Evolutionary conservation across 2,113 vertebrate species (phyloP).

Genomic region (Odocoileus hemionus): DNA sequence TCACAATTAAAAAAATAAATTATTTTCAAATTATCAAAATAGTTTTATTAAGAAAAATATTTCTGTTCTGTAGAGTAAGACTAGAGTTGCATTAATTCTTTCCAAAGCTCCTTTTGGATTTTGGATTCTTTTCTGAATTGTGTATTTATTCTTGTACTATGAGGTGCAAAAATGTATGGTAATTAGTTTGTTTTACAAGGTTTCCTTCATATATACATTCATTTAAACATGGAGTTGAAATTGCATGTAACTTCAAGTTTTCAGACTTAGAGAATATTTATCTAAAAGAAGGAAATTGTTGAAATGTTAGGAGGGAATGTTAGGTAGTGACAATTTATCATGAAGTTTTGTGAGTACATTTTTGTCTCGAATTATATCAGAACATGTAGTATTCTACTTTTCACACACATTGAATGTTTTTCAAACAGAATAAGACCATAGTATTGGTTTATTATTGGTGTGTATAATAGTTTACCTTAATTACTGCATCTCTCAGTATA

Average conservation of each 20-base stretch:
- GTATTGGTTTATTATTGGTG: slow-evolving; percentile 69
- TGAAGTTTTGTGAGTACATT: not conserved
- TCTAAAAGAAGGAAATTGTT: not conserved
- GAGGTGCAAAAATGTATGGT: not conserved
- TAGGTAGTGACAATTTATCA: not conserved
- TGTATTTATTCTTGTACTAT: not conserved
- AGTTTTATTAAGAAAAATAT: not conserved
- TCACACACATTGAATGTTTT: not conserved
- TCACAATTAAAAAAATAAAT: not conserved
- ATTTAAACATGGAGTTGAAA: not conserved
- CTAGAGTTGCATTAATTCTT: not conserved
- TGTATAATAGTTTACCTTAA: slow-evolving; percentile 74
- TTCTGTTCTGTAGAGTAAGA: not conserved
- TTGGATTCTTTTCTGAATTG: not conserved
- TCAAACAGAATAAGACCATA: slow-evolving; percentile 36
- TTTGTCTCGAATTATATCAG: not conserved
- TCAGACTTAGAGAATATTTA: not conserved
- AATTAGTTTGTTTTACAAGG: not conserved
- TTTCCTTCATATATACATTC: not conserved
- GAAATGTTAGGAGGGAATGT: not conserved
- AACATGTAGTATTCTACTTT: not conserved
- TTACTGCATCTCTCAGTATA: slow-evolving; percentile 65
- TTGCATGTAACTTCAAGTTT: not conserved
- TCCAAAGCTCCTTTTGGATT: not conserved
- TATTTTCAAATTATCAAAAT: not conserved